A percentile compares a stretch with the other conserved stretches of the same genome.
Conservation (phyloP, 2,113 vertebrate species). For the Cnemophilus loriae region DNA sequence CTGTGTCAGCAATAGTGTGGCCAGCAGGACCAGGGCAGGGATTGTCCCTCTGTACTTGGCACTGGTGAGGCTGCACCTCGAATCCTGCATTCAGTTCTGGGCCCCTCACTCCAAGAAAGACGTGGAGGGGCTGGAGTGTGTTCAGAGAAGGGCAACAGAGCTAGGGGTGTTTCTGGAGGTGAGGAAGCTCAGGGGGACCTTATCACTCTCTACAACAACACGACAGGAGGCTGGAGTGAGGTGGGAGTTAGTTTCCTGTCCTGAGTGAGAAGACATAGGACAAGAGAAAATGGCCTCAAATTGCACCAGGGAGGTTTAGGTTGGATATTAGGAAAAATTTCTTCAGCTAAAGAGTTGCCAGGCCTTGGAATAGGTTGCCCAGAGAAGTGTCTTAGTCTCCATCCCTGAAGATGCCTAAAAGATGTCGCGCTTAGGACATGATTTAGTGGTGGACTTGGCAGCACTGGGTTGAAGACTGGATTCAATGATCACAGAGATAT, state of each 20-base stretch:
- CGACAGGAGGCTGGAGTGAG: background rate
- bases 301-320: background rate
- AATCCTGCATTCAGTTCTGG: background rate
- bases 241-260: background rate
- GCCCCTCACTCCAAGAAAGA: background rate
- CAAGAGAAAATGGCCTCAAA: background rate
- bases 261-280: background rate
- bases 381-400: background rate
- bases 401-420: background rate
- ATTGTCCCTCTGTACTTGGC: background rate
- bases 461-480: background rate
- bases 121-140: background rate
- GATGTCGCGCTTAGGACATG: background rate
- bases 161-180: background rate
- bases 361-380: background rate
- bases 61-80: background rate
- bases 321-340: background rate
- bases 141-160: background rate
- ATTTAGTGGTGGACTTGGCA: background rate
- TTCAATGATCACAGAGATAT: background rate
- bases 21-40: background rate
- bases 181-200: background rate
- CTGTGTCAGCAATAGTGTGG: background rate
- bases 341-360: background rate
- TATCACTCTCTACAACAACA: accelerated